Evolutionary conservation across 1,140 invertebrate genomes (phyloP).

Genomic region (Mactra quadrangularis): DNA sequence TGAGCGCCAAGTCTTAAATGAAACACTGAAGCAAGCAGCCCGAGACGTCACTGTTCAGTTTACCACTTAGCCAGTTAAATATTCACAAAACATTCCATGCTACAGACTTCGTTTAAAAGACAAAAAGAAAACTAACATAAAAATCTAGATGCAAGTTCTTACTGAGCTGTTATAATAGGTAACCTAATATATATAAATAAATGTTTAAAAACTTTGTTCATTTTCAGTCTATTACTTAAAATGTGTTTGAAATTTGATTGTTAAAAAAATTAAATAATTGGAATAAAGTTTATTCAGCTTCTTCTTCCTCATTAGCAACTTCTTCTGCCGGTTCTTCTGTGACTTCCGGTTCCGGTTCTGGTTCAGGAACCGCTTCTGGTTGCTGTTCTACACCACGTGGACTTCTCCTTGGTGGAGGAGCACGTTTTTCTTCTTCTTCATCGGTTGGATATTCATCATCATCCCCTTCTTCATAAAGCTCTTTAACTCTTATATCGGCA

Average conservation of each 20-base stretch:
- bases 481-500: slow-evolving; percentile 83
- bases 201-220: too few species aligned
- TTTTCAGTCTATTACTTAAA: too few species aligned
- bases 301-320: slow-evolving; percentile 17
- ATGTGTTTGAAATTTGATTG: too few species aligned
- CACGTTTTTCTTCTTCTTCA: slow-evolving; percentile 44
- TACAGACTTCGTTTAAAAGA: slow-evolving; percentile 27
- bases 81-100: slow-evolving; percentile 56
- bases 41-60: slow-evolving; percentile 26
- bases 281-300: slow-evolving; percentile 1
- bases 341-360: slow-evolving; percentile 8
- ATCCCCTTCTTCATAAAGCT: slow-evolving; percentile 87
- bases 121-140: slow-evolving; percentile 23
- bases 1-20: slow-evolving; percentile 19
- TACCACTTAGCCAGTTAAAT: slow-evolving; percentile 23
- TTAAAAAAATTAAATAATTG: background rate
- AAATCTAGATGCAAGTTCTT: slow-evolving; percentile 46
- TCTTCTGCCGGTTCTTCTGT: slow-evolving; percentile 1
- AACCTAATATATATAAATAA: slow-evolving; percentile 23
- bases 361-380: slow-evolving; percentile 7
- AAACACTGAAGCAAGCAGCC: slow-evolving; percentile 41
- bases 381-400: slow-evolving; percentile 3
- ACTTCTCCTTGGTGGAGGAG: slow-evolving; percentile 6
- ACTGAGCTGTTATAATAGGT: background rate
- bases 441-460: slow-evolving; percentile 55